Evolutionary conservation across 2,888 invertebrate genomes (phyloP), one percentile per base, ranked within the genome.

Genomic region (Drosophila recens): DNA sequence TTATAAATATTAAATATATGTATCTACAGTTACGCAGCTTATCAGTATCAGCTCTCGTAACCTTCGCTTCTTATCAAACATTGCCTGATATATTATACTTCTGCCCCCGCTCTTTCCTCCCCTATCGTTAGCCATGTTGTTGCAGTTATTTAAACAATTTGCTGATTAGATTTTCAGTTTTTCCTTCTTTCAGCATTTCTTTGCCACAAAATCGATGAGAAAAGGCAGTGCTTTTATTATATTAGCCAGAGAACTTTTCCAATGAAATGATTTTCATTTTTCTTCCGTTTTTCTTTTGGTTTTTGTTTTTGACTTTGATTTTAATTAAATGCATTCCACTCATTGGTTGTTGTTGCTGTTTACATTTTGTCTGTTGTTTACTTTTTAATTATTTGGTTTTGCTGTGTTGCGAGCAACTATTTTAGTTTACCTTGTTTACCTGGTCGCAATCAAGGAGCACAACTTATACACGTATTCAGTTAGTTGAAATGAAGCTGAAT

Each of bases 141-240:
- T 70, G 82, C 66, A 82, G 85, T 80, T 89, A 85, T 85, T 85
- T 75, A 77, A 85, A 87, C 89, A 85, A 89, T 89, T 87, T 78
- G 62, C 74, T 85, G 89, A 89, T 85, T 89, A 87, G 87, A 82
- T 85, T 89, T 84, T 72, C 36, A 67, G 54, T 69, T 52, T 68
- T 70, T 63, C 17, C 46, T 23, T 42, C 38, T 45, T 17, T 53
- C 23, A 34, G 45, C 15, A 54, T 46, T 34, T 36, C 51, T 36
- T 11, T 15, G 20, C 36, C 48, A 10, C 34, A 56, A 8, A 56
- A 56, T 45, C 51, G 59, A 34, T 63, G 30, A 34, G 30, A 48
- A 57, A 46, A 30, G 54, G 53, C 17, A 27, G 34, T 56, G 9
- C 15, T 34, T 13, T 10, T 59, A 48, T 49, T n/a, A 20, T 59